Percentiles rank a stretch among this genome's conserved stretches.
These are phyloP conservation scores for Microcebus lehilahytsara DNA, from an alignment of 2,113 vertebrate genomes.

Conservation along the genomic window DNA sequence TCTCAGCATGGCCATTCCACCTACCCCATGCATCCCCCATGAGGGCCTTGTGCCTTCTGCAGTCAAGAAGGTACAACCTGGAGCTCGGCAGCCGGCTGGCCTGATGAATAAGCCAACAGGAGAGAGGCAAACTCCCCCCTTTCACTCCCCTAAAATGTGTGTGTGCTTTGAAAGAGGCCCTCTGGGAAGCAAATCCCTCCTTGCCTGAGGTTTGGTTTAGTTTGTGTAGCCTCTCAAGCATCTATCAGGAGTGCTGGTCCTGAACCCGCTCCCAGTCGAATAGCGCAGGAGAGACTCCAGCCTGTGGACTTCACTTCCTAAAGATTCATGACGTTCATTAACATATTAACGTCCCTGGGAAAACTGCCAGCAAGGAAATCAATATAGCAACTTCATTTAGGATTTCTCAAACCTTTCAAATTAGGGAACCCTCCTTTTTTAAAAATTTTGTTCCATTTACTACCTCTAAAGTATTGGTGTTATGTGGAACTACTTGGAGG, in stretches of 20 bases:
- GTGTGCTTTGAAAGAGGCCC: background rate
- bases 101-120: background rate
- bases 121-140: background rate
- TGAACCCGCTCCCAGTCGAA: background rate
- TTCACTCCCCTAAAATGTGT: background rate
- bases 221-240: background rate
- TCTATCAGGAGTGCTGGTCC: background rate
- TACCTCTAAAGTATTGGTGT: background rate
- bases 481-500: background rate
- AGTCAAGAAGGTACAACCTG: background rate
- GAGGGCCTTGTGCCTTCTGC: background rate
- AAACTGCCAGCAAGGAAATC: background rate
- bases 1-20: background rate
- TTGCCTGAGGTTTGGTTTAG: background rate
- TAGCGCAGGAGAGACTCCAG: background rate
- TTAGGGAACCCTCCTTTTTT: background rate
- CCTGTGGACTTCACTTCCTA: background rate
- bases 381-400: background rate
- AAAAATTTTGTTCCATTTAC: background rate
- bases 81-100: background rate
- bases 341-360: background rate
- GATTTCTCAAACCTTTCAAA: constrained; percentile 32
- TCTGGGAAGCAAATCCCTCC: background rate
- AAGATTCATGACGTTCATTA: background rate
- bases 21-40: accelerated